phyloP scores from a whole-genome alignment of 2,797 vertebrate genomes.

The Karalla daura region DNA sequence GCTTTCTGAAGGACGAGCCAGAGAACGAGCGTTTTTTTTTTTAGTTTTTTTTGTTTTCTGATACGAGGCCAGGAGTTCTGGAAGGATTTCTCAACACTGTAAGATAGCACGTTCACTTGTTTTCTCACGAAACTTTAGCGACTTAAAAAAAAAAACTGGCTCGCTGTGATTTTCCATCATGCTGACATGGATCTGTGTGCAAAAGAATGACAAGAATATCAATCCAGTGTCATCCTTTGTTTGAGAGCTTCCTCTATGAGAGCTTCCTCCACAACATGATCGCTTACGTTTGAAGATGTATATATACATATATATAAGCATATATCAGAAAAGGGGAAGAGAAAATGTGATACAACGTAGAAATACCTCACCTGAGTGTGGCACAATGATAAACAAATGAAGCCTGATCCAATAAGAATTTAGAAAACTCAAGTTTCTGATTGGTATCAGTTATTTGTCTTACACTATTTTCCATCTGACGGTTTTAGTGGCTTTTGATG shows the following conservation, averaged over 20 bases:
- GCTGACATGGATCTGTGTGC: not conserved
- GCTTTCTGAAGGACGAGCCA: not conserved
- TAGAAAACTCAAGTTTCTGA: too few relatives aligned
- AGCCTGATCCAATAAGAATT: too few relatives aligned
- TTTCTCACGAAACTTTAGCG: not conserved
- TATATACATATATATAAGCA: too few relatives aligned
- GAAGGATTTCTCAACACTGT: conserved; percentile 3
- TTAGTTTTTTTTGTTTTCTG: too few relatives aligned
- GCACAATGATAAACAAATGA: too few relatives aligned
- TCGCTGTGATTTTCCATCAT: not conserved
- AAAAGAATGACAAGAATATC: too few relatives aligned
- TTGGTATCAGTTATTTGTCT: too few relatives aligned
- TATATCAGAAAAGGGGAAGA: not conserved
- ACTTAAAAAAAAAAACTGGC: too few relatives aligned
- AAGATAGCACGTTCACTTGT: not conserved
- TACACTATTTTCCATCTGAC: too few relatives aligned
- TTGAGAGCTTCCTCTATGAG: not conserved
- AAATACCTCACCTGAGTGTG: not conserved
- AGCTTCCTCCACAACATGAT: not conserved
- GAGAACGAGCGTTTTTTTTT: not conserved
- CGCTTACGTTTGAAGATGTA: conserved; percentile 21
- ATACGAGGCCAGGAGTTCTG: not conserved
- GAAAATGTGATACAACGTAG: not conserved
- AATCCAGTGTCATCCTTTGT: not conserved
- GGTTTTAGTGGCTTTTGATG: too few relatives aligned